Base-by-base conservation (phyloP, 2,888 invertebrate genomes). In the Celastrina argiolus region DNA sequence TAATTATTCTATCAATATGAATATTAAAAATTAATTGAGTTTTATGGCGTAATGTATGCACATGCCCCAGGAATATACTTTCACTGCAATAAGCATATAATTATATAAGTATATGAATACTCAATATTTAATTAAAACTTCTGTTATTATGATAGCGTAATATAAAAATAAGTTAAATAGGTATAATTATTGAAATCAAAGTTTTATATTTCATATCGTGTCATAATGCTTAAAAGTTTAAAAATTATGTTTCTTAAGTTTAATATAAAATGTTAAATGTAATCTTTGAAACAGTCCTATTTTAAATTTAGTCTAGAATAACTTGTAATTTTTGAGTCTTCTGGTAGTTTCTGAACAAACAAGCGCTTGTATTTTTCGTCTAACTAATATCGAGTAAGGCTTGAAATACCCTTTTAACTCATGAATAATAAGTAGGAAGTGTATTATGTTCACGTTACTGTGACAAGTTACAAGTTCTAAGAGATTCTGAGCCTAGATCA, bases 381-480 rank as follows among this genome's bases (percentile, higher is more conserved):
- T 56, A 26, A 56, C 16, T 18, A 18, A 18, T 22, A 56, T 56
- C 18, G 8, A 56, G 56, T 22, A 26, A 18, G 56, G 26, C 56
- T 12, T 26, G 56, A 56, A 56, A 22, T 26, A 56, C 10, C 56
- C 56, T 26, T 22, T 56, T 56, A 56, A 56, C 10, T 56, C 56
- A 56, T 56, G 56, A 56, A 56, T 56, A 56, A 56, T 56, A 56
- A 56, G 12, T 56, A 56, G 22, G 8, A 26, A 22, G 10, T 26
- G 56, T 12, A 56, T 56, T 26, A 39, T 42, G 42, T 41, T 41
- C 41, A 41, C 14, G 41, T 41, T 41, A n/a, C n/a, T 6, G 41
- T 42, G 42, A 42, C 42, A 42, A 42, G 42, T 42, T 42, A 42
- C 42, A 42, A 42, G 42, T 42, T 42, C 42, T 42, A n/a, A 12